Evolutionary conservation across 2,888 invertebrate genomes (phyloP).

Genomic region (Drosophila histrio): DNA sequence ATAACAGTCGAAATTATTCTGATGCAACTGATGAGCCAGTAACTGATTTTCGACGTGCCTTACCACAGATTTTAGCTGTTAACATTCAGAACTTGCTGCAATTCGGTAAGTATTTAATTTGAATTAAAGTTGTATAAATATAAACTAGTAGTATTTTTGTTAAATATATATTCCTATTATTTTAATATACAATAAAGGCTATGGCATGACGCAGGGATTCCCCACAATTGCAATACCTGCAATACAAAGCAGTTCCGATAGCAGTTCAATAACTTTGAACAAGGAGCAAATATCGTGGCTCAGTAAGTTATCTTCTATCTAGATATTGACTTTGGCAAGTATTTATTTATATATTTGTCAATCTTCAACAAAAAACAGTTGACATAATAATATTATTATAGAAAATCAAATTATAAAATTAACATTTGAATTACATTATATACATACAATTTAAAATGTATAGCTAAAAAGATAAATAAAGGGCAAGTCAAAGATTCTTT

Average conservation of each 20-base stretch:
- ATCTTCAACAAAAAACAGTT: no score
- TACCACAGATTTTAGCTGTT: slow-evolving; percentile 17
- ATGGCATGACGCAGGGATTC: slow-evolving; percentile 26
- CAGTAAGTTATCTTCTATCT: not conserved
- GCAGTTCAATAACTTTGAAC: slow-evolving; percentile 4
- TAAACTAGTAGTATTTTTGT: no score
- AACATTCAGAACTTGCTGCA: slow-evolving; percentile 19
- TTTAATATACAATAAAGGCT: not conserved
- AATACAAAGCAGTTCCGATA: not conserved
- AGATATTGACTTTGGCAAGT: not conserved
- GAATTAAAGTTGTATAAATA: no score
- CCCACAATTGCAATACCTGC: slow-evolving; percentile 24
- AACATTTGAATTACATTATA: no score
- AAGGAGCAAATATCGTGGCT: slow-evolving; percentile 24
- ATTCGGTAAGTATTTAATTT: slow-evolving; percentile 7
- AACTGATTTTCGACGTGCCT: not conserved
- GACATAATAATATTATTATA: no score
- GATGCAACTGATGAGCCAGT: not conserved
- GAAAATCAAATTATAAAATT: no score
- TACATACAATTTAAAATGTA: no score
- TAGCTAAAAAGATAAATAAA: no score
- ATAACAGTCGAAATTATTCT: not conserved
- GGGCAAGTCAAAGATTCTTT: no score
- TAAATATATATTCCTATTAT: no score
- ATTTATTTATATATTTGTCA: not conserved